phyloP scores from a whole-genome alignment of 2,113 vertebrate genomes.

The Andinoacara biseriatus region DNA sequence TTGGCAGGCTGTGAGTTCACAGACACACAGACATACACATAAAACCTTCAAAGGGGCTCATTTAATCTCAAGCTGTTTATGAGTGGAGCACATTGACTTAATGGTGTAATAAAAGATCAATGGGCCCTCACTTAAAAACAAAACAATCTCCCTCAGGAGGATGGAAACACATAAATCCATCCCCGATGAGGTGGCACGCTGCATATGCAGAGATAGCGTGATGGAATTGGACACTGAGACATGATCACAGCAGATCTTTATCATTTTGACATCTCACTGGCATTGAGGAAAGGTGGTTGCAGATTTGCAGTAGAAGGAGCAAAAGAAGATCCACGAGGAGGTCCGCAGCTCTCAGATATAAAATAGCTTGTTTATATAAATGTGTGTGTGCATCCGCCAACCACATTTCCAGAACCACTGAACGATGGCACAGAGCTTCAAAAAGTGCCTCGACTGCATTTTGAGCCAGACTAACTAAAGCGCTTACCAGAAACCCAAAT shows the following conservation, averaged over 20 bases:
- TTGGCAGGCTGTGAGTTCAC: conserved; percentile 38
- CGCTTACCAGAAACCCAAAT: conserved; percentile 66
- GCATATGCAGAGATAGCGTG: conserved; percentile 40
- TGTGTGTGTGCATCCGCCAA: conserved; percentile 23
- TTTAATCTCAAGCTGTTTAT: conserved; percentile 77
- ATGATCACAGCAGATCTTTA: conserved; percentile 62
- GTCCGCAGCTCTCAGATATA: conserved; percentile 16
- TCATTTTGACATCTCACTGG: conserved; percentile 56
- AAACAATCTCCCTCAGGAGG: conserved; percentile 71
- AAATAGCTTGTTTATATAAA: conserved; percentile 41
- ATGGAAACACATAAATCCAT: conserved; percentile 67
- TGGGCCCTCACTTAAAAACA: conserved; percentile 73
- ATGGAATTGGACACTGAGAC: conserved; percentile 53
- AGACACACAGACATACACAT: conserved; percentile 28
- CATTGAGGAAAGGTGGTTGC: conserved; percentile 5
- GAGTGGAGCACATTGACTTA: conserved; percentile 72
- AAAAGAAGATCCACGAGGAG: neutral
- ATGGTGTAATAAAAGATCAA: conserved; percentile 79
- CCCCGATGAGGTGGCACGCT: conserved; percentile 47
- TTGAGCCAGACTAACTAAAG: conserved; percentile 47
- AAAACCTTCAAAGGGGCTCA: conserved; percentile 72
- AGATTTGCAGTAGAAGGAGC: conserved; percentile 8
- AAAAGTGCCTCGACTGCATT: conserved; percentile 54
- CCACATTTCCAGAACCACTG: conserved; percentile 73
- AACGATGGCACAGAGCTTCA: conserved; percentile 64